Evolutionary conservation across 1,140 invertebrate species (phyloP).

Genomic region (Leptonema lineaticorne): DNA sequence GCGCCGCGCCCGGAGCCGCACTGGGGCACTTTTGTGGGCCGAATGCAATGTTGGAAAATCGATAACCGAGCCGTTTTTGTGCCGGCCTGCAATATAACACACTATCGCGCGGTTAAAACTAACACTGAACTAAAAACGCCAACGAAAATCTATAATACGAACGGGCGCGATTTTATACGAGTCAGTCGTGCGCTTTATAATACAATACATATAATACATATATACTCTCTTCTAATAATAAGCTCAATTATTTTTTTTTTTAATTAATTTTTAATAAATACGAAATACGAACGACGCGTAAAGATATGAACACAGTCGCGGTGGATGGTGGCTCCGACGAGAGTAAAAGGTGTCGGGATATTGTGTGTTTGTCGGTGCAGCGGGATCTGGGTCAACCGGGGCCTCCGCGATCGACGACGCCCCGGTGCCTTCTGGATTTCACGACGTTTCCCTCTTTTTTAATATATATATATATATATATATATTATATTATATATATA

Average conservation of each 20-base stretch:
- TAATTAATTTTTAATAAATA: too few species aligned
- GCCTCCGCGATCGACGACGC: neutral
- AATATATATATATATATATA: too few species aligned
- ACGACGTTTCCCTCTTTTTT: neutral
- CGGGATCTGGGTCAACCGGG: conserved; percentile 12
- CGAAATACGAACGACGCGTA: too few species aligned
- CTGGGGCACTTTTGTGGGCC: neutral
- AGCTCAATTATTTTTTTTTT: conserved; percentile 2
- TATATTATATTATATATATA: too few species aligned
- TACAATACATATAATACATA: neutral
- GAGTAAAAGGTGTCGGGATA: neutral
- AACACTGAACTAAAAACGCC: neutral
- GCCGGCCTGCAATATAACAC: conserved; percentile 1
- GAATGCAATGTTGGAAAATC: conserved; percentile 24
- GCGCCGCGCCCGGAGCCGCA: neutral
- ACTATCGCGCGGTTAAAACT: neutral
- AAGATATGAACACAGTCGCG: neutral
- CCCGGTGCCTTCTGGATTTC: neutral
- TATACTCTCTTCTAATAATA: neutral
- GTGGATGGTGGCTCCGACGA: neutral
- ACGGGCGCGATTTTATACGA: too few species aligned
- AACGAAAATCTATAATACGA: too few species aligned
- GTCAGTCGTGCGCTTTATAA: too few species aligned
- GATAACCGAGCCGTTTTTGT: conserved; percentile 14
- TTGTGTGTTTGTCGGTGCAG: neutral